These are phyloP conservation scores for Brachypteracias leptosomus DNA, from an alignment of 2,113 vertebrate species.

Conservation along the genomic window DNA sequence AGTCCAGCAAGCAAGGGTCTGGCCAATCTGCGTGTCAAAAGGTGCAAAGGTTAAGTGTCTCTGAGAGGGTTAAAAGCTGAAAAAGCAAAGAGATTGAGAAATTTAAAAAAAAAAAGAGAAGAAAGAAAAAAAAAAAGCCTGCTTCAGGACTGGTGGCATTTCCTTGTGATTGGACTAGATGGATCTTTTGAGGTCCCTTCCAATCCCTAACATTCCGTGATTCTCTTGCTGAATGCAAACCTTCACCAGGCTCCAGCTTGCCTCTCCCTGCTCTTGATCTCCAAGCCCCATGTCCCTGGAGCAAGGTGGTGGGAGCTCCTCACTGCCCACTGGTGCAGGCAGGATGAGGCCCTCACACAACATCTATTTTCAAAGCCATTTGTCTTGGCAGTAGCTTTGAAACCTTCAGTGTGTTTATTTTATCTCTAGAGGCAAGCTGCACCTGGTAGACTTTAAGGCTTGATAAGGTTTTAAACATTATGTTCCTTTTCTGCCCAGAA, in stretches of 20 bases:
- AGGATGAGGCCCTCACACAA: neutral
- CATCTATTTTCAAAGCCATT: neutral
- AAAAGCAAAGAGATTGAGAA: conserved; percentile 16
- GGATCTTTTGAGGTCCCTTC: too few species aligned
- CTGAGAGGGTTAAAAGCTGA: conserved; percentile 40
- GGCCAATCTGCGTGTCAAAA: conserved; percentile 72
- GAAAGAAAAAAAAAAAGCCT: neutral
- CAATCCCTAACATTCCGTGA: too few species aligned
- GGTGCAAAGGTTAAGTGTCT: conserved; percentile 44
- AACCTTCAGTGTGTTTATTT: neutral
- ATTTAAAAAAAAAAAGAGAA: neutral
- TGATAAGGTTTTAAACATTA: neutral
- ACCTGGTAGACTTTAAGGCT: neutral
- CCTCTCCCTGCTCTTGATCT: neutral
- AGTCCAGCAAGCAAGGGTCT: conserved; percentile 85
- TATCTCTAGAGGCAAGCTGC: neutral
- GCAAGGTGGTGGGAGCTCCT: neutral
- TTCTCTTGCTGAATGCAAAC: neutral
- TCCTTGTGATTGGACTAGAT: neutral
- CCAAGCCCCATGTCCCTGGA: neutral
- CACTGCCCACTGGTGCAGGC: neutral
- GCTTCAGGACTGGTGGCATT: neutral
- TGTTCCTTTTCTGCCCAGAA: neutral
- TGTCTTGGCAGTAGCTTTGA: neutral
- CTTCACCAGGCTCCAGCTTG: neutral